Conservation (phyloP, 1,140 invertebrate species). For the Phortica variegata region DNA sequence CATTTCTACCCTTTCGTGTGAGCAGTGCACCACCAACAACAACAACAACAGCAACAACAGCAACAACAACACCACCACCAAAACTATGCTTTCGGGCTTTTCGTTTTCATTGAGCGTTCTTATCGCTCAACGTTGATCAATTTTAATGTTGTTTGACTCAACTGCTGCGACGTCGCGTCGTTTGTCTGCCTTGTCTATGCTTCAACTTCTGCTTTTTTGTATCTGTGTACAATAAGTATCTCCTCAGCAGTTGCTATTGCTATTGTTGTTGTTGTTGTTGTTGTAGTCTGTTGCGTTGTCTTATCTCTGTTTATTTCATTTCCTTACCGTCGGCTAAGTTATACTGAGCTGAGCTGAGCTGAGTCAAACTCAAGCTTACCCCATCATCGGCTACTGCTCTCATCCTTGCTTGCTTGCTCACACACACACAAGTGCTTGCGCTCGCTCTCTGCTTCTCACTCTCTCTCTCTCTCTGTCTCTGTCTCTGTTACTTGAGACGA, state of each 20-base stretch:
- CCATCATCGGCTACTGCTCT: no score
- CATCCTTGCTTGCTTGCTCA: no score
- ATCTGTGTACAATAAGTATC: no score
- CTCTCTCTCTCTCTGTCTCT: slow-evolving; percentile 5
- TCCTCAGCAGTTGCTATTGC: no score
- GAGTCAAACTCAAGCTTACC: no score
- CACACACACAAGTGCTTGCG: slow-evolving; percentile 12
- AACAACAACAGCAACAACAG: neutral
- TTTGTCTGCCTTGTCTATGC: no score
- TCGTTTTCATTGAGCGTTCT: slow-evolving; percentile 33
- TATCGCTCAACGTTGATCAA: slow-evolving; percentile 42
- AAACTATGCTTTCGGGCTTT: slow-evolving; percentile 26
- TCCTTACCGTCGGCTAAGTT: slow-evolving; percentile 32
- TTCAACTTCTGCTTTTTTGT: no score
- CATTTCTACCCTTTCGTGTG: slow-evolving; percentile 5
- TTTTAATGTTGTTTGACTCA: slow-evolving; percentile 36
- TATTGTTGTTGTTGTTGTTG: slow-evolving; percentile 1
- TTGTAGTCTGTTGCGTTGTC: slow-evolving; percentile 25
- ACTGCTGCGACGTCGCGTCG: no score
- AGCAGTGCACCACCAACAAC: no score
- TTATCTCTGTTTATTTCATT: slow-evolving; percentile 48
- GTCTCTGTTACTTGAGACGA: slow-evolving; percentile 2
- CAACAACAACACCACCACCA: slow-evolving; percentile 14
- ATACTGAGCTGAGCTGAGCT: slow-evolving; percentile 21
- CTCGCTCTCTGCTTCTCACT: slow-evolving; percentile 13